Evolutionary conservation across 2,888 invertebrate genomes (phyloP).

Genomic region (Drosophila affinis): DNA sequence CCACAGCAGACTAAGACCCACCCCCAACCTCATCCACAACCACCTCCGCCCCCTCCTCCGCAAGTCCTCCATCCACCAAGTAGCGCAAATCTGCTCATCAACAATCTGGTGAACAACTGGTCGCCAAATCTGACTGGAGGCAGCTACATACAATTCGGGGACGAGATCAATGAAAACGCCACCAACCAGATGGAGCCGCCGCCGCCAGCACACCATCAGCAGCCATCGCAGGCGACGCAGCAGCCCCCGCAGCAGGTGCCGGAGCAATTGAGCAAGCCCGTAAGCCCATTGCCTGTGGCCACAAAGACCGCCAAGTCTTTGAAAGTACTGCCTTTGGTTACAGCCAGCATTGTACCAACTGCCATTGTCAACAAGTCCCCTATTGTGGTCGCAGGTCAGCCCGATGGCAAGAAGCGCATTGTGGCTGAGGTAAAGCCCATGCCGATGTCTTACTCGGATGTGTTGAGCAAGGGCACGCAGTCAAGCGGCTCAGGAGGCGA

Average conservation of each 20-base stretch:
- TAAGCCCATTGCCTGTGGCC: slow-evolving; percentile 19
- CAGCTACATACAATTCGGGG: slow-evolving; percentile 80
- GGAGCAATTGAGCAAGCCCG: slow-evolving; percentile 18
- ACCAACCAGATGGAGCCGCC: slow-evolving; percentile 34
- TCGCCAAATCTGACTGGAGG: slow-evolving; percentile 82
- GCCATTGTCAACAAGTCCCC: slow-evolving; percentile 51
- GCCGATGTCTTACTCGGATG: slow-evolving; percentile 94
- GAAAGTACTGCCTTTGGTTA: slow-evolving; percentile 27
- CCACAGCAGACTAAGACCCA: slow-evolving; percentile 13
- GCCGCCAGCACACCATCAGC: slow-evolving; percentile 20
- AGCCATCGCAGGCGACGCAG: slow-evolving; percentile 4
- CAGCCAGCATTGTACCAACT: slow-evolving; percentile 34
- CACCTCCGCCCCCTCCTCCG: slow-evolving; percentile 29
- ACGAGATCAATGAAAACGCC: slow-evolving; percentile 47
- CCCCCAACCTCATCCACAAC: not conserved
- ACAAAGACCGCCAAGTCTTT: slow-evolving; percentile 26
- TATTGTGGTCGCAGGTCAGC: slow-evolving; percentile 46
- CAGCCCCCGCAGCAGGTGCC: slow-evolving; percentile 20
- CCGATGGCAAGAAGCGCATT: slow-evolving; percentile 85
- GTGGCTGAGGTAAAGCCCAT: slow-evolving; percentile 94
- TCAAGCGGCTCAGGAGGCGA: slow-evolving; percentile 30
- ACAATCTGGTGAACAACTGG: slow-evolving; percentile 83
- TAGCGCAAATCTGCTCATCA: slow-evolving; percentile 81
- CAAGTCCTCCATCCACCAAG: slow-evolving; percentile 60
- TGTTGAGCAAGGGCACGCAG: slow-evolving; percentile 87